Conservation (phyloP, 2,888 invertebrate species). For the Callyntrura sp. region DNA sequence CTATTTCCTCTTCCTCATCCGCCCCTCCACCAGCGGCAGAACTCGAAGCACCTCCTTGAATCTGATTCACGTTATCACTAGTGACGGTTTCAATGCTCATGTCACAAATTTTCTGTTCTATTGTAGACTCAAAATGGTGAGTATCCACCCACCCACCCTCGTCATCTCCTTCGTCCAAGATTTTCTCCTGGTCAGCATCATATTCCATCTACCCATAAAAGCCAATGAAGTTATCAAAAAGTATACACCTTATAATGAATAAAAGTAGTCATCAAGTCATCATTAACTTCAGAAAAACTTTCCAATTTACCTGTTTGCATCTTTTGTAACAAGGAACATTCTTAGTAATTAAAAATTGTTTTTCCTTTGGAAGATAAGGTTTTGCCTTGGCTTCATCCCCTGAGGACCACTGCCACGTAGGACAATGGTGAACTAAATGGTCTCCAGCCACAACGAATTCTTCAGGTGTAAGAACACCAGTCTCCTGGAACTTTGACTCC, state of each 20-base stretch:
- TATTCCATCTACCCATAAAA: conserved; percentile 93
- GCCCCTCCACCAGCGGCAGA: conserved; percentile 86
- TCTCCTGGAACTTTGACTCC: conserved; percentile 88
- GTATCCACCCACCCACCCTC: conserved; percentile 99
- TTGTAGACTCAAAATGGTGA: conserved; percentile 92
- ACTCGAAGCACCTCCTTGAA: neutral
- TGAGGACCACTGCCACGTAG: conserved; percentile 99
- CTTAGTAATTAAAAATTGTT: conserved; percentile 98
- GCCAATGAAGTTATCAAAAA: no score
- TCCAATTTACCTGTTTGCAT: conserved; percentile 94
- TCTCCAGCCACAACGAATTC: conserved; percentile 99
- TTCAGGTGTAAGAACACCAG: conserved; percentile 99
- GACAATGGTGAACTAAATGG: conserved; percentile 99
- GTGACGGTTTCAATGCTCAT: conserved; percentile 91
- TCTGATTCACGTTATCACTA: neutral
- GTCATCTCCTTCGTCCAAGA: conserved; percentile 93
- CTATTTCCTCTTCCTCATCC: conserved; percentile 95
- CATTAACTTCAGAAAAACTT: no score
- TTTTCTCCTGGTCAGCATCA: conserved; percentile 95
- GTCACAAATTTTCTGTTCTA: conserved; percentile 92
- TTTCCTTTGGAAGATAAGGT: conserved; percentile 96
- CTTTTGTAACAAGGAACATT: conserved; percentile 99
- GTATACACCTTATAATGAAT: no score
- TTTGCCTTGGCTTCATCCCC: conserved; percentile 96
- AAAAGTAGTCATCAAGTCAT: neutral